Percentiles rank a stretch among this genome's conserved stretches.
phyloP scores from a whole-genome alignment of 2,888 invertebrate species.

The Epinotia brunnichana region DNA sequence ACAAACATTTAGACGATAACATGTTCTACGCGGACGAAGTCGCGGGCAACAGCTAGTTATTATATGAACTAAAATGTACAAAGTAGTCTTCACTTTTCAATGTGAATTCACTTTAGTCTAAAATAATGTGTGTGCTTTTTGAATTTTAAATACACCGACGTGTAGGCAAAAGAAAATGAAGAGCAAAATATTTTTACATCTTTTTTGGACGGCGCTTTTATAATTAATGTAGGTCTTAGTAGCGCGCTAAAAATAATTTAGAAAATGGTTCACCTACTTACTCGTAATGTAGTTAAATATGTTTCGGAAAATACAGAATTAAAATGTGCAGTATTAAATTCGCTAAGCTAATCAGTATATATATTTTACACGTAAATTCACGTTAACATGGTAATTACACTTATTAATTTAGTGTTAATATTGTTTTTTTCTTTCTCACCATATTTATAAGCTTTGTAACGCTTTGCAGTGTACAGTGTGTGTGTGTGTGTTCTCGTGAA shows the following conservation, averaged over 20 bases:
- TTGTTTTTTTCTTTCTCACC: too few relatives aligned
- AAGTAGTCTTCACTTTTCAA: not conserved
- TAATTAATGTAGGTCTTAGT: constrained; percentile 23
- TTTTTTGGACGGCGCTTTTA: constrained; percentile 1
- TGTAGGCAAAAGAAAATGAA: constrained; percentile 3
- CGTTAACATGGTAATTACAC: too few relatives aligned
- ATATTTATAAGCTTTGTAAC: too few relatives aligned
- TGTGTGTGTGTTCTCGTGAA: too few relatives aligned
- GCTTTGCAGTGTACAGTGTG: too few relatives aligned
- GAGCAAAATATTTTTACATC: not conserved
- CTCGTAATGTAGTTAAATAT: not conserved
- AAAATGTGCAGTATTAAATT: not conserved
- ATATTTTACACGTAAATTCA: not conserved
- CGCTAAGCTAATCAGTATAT: not conserved
- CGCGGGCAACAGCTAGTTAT: too few relatives aligned
- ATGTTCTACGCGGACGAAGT: too few relatives aligned
- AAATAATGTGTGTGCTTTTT: constrained; percentile 5
- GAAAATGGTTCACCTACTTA: not conserved
- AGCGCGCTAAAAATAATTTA: constrained; percentile 6
- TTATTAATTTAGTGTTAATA: too few relatives aligned
- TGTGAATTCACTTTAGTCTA: not conserved
- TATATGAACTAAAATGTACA: too few relatives aligned
- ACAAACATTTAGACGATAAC: too few relatives aligned
- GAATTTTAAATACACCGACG: constrained; percentile 1
- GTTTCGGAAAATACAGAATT: not conserved